These are phyloP conservation scores for Volucella inflata DNA, from an alignment of 2,888 invertebrate species.

Conservation along the genomic window DNA sequence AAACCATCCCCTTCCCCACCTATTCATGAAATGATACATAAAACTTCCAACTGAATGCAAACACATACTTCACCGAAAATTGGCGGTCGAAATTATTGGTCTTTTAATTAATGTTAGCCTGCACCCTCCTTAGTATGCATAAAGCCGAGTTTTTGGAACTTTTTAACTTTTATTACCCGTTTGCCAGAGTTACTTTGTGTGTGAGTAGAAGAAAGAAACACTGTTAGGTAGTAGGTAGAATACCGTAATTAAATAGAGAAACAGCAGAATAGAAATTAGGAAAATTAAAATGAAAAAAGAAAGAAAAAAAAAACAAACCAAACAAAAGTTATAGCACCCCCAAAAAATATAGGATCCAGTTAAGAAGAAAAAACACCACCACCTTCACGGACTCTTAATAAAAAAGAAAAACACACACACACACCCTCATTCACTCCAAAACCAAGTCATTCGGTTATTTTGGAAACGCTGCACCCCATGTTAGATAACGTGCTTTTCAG, in stretches of 20 bases:
- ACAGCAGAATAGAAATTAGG: not conserved
- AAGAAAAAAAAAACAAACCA: not conserved
- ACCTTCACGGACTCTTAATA: constrained; percentile 25
- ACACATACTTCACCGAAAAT: constrained; percentile 2
- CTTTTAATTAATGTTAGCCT: constrained; percentile 44
- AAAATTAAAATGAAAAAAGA: constrained; percentile 1
- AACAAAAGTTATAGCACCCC: no score
- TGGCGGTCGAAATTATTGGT: constrained; percentile 29
- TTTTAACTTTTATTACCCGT: constrained; percentile 27
- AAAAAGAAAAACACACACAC: constrained; percentile 50
- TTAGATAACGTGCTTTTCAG: constrained; percentile 67
- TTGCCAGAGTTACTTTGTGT: constrained; percentile 30
- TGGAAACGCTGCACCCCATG: constrained; percentile 51
- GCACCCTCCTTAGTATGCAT: constrained; percentile 23
- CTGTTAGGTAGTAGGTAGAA: constrained; percentile 13
- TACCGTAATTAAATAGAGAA: no score
- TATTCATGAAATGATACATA: constrained; percentile 32
- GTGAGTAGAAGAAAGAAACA: constrained; percentile 11
- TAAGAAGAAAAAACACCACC: constrained; percentile 27
- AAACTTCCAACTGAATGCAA: constrained; percentile 14
- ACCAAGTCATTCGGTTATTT: not conserved
- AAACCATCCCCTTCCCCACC: not conserved
- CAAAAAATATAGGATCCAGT: no score
- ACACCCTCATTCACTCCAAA: not conserved
- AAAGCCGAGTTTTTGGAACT: constrained; percentile 22